These are phyloP conservation scores for Drosophila neocordata DNA, from an alignment of 1,140 invertebrate species.

Conservation along the genomic window DNA sequence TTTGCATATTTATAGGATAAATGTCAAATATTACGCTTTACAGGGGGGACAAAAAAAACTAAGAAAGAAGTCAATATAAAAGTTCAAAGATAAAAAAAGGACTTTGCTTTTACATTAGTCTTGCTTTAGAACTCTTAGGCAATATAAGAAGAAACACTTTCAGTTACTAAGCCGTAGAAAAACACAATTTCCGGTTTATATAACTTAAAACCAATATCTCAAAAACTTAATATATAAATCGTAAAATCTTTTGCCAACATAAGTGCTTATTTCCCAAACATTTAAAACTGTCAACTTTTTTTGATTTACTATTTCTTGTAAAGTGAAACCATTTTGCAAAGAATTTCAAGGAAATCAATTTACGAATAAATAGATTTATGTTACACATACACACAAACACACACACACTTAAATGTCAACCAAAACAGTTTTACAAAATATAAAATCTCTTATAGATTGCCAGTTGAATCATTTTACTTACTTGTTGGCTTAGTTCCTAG, in stretches of 20 bases:
- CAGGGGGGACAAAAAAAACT: no score
- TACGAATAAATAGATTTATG: conserved; percentile 9
- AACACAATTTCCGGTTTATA: no score
- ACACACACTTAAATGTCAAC: conserved; percentile 12
- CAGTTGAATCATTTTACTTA: conserved; percentile 54
- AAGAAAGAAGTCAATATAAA: no score
- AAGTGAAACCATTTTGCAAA: neutral
- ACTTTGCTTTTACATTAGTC: no score
- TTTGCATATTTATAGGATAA: conserved; percentile 43
- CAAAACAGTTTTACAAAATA: conserved; percentile 1
- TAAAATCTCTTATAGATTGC: conserved; percentile 7
- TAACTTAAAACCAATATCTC: neutral
- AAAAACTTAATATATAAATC: neutral
- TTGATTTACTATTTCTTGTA: neutral
- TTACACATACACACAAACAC: neutral
- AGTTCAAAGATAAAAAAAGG: no score
- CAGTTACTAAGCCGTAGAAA: no score
- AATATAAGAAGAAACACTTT: no score
- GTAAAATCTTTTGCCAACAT: neutral
- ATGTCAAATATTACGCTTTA: no score
- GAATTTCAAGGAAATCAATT: conserved; percentile 7
- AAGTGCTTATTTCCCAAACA: neutral
- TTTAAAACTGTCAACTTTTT: conserved; percentile 9
- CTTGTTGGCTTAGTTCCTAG: conserved; percentile 73
- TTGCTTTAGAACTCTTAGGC: no score